phyloP scores from a whole-genome alignment of 2,888 invertebrate genomes.

The Apamea anceps region DNA sequence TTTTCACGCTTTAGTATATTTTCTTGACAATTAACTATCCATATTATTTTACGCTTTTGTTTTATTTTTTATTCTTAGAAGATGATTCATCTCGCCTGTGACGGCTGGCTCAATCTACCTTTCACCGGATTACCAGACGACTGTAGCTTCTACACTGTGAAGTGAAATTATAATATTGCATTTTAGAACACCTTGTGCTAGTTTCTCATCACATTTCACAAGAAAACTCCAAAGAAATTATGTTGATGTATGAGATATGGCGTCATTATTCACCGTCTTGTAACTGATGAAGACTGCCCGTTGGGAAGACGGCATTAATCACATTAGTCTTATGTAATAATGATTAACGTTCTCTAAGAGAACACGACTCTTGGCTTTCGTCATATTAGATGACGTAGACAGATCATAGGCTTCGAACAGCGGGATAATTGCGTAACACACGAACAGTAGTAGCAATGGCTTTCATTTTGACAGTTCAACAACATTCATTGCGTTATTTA shows the following conservation, averaged over 20 bases:
- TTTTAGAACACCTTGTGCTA: not conserved
- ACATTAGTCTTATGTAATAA: slow-evolving; percentile 47
- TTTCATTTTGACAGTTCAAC: not conserved
- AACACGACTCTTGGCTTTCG: not conserved
- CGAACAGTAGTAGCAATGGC: not conserved
- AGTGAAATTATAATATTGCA: slow-evolving; percentile 1
- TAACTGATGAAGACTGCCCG: slow-evolving; percentile 40
- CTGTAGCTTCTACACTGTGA: not conserved
- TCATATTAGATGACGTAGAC: not conserved
- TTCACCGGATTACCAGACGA: not conserved
- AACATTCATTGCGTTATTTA: not conserved
- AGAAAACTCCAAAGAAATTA: slow-evolving; percentile 47
- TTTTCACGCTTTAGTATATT: not conserved
- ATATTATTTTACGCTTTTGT: not conserved
- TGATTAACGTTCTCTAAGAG: slow-evolving; percentile 33
- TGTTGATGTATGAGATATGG: slow-evolving; percentile 57
- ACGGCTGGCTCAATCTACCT: slow-evolving; percentile 20
- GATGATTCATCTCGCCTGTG: not conserved
- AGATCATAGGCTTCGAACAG: not conserved
- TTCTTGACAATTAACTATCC: not conserved
- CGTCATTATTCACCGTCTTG: slow-evolving; percentile 51
- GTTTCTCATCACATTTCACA: slow-evolving; percentile 18
- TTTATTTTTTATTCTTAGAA: not conserved
- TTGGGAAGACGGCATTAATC: slow-evolving; percentile 41
- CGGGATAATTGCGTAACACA: not conserved